Percentiles rank a stretch among this genome's conserved stretches.
Conservation (phyloP, 1,140 invertebrate genomes). For the Pantala flavescens region DNA sequence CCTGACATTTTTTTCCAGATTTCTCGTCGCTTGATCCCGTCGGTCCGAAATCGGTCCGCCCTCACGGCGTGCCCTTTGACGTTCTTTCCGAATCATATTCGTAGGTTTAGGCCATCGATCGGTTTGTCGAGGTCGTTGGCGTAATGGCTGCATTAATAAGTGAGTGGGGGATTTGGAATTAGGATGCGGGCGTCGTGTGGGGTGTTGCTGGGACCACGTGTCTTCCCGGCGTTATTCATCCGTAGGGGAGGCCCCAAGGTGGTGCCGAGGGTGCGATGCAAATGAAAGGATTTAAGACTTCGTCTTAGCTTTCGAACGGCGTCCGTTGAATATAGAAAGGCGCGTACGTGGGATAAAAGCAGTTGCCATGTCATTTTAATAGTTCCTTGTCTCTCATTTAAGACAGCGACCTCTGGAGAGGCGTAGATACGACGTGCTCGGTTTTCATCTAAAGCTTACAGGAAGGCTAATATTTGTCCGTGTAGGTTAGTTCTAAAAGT, state of each 20-base stretch:
- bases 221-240: neutral
- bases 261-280: neutral
- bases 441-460: too few species aligned
- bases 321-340: neutral
- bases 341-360: neutral
- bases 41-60: too few species aligned
- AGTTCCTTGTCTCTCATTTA: too few species aligned
- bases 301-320: neutral
- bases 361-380: too few species aligned
- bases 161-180: neutral
- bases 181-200: neutral
- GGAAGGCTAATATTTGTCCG: too few species aligned
- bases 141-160: slow-evolving; percentile 6
- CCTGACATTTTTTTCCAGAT: too few species aligned
- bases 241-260: neutral
- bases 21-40: too few species aligned
- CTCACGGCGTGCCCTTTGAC: too few species aligned
- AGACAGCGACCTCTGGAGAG: too few species aligned
- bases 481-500: too few species aligned
- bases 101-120: neutral
- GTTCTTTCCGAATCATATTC: too few species aligned
- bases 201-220: neutral
- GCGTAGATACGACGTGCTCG: too few species aligned
- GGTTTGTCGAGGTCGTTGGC: neutral
- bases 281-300: neutral